Evolutionary conservation across 1,140 invertebrate species (phyloP).

Genomic region (Camponotus vicinus): DNA sequence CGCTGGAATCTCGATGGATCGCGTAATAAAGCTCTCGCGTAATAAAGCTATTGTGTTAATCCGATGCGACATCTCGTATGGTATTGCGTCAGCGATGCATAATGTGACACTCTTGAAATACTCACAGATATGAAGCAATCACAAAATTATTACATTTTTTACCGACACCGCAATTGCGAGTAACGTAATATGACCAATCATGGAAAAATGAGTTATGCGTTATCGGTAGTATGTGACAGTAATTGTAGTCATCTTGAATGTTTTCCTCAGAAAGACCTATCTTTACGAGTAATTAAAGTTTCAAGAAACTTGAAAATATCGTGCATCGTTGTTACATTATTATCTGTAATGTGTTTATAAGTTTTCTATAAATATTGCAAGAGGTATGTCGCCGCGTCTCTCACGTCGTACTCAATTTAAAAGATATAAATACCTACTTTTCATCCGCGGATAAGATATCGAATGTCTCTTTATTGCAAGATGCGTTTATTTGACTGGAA

Average conservation of each 20-base stretch:
- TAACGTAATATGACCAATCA: background rate
- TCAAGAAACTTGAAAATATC: background rate
- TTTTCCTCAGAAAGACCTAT: background rate
- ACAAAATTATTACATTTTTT: background rate
- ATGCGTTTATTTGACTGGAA: background rate
- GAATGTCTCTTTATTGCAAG: background rate
- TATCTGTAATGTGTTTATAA: constrained; percentile 9
- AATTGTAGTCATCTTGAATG: constrained; percentile 3
- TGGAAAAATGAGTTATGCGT: background rate
- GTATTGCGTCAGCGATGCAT: constrained; percentile 7
- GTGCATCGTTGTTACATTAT: background rate
- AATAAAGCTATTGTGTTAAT: constrained; percentile 30
- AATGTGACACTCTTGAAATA: constrained; percentile 12
- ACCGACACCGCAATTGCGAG: background rate
- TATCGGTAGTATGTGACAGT: background rate
- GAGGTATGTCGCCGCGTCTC: background rate
- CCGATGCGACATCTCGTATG: background rate
- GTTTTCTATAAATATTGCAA: constrained; percentile 26
- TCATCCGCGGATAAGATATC: constrained; percentile 23
- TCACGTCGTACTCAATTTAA: background rate
- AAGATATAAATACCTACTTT: background rate
- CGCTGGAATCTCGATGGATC: constrained; percentile 22
- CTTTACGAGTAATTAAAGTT: constrained; percentile 37
- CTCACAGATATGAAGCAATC: background rate
- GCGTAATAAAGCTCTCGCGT: constrained; percentile 12